Conservation (phyloP, 2,888 invertebrate genomes). For the Cantharis lateralis region DNA sequence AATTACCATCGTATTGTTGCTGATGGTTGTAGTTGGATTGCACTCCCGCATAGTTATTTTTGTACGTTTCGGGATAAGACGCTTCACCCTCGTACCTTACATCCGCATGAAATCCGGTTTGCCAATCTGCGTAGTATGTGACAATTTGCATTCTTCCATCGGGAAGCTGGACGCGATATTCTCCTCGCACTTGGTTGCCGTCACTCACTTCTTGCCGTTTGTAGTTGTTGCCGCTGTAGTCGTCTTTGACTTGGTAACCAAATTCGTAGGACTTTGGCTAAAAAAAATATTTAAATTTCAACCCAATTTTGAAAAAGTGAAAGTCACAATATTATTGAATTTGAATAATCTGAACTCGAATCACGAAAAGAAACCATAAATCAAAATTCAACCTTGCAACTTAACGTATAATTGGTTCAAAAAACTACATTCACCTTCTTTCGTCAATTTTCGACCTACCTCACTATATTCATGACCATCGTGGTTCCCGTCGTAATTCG, state of each 20-base stretch:
- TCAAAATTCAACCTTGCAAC: neutral
- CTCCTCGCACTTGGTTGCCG: constrained; percentile 69
- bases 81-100: constrained; percentile 73
- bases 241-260: constrained; percentile 79
- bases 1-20: constrained; percentile 7
- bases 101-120: constrained; percentile 79
- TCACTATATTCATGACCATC: constrained; percentile 19
- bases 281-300: constrained; percentile 35
- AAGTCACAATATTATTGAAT: neutral
- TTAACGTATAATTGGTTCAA: neutral
- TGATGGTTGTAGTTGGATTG: neutral
- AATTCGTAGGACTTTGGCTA: constrained; percentile 79
- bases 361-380: neutral
- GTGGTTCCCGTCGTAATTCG: constrained; percentile 33
- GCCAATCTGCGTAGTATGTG: constrained; percentile 79
- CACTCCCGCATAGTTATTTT: constrained; percentile 30
- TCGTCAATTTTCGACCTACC: constrained; percentile 12
- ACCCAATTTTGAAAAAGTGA: neutral
- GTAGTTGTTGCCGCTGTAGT: constrained; percentile 74
- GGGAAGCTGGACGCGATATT: constrained; percentile 65
- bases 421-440: neutral
- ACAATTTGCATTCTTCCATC: constrained; percentile 70
- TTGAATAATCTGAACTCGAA: neutral
- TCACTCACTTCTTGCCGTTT: constrained; percentile 72
- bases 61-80: constrained; percentile 64